Evolutionary conservation across 2,888 invertebrate species (phyloP).

Genomic region (Lydus trimaculatus): DNA sequence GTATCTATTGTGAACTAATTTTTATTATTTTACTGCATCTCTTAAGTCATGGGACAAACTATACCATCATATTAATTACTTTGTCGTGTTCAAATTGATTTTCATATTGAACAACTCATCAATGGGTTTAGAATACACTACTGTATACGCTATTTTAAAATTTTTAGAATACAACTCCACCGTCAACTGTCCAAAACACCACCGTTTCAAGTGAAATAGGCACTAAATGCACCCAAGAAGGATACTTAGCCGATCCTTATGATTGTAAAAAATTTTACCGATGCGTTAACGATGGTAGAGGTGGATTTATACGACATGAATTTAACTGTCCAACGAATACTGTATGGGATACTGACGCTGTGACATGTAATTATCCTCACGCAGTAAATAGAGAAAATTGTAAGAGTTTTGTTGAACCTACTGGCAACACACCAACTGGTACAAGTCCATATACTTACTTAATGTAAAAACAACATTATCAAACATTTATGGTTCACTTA

Average conservation of each 20-base stretch:
- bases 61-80: too few species aligned
- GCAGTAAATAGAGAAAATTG: constrained; percentile 62
- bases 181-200: constrained; percentile 21
- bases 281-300: constrained; percentile 71
- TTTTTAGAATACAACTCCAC: too few species aligned
- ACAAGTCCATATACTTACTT: neutral
- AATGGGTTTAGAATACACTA: too few species aligned
- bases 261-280: constrained; percentile 79
- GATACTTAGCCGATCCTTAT: constrained; percentile 75
- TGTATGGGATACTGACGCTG: constrained; percentile 74
- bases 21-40: too few species aligned
- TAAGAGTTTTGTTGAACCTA: constrained; percentile 11
- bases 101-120: too few species aligned
- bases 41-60: too few species aligned
- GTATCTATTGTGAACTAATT: too few species aligned
- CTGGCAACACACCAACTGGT: neutral
- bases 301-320: constrained; percentile 70
- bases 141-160: too few species aligned
- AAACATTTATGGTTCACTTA: neutral
- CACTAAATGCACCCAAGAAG: constrained; percentile 67
- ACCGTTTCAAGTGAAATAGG: constrained; percentile 37
- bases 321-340: constrained; percentile 81
- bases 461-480: neutral
- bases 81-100: too few species aligned
- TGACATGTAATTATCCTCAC: constrained; percentile 76